Conservation (phyloP, 2,113 vertebrate species). For the Tretioscincus oriximinensis region DNA sequence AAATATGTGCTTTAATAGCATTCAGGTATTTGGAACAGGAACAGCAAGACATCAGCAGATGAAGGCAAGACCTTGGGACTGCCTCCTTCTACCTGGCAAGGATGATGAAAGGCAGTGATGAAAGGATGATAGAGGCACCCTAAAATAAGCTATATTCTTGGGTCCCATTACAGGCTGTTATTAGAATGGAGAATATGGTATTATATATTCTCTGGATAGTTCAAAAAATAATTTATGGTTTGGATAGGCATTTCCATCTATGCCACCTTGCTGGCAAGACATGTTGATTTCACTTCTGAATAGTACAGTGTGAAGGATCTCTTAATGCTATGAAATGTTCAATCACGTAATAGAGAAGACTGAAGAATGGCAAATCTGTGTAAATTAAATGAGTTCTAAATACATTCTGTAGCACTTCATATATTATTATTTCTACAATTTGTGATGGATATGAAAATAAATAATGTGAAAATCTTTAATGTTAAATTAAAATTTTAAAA, state of each 20-base stretch:
- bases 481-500: conserved; percentile 40
- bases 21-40: too few relatives aligned
- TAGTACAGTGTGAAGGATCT: background rate
- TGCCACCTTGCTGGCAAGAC: background rate
- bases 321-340: background rate
- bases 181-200: background rate
- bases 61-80: too few relatives aligned
- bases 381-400: conserved; percentile 28
- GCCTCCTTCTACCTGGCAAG: too few relatives aligned
- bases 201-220: background rate
- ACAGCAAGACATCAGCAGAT: too few relatives aligned
- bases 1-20: too few relatives aligned
- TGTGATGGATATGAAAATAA: conserved; percentile 40
- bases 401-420: conserved; percentile 33
- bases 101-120: too few relatives aligned
- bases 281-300: background rate
- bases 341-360: background rate
- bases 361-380: conserved; percentile 17
- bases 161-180: background rate
- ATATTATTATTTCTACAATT: conserved; percentile 29
- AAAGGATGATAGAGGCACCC: too few relatives aligned
- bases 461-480: conserved; percentile 17
- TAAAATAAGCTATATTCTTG: background rate
- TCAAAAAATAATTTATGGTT: background rate
- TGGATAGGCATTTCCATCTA: background rate